A percentile compares a stretch with the other conserved stretches of the same genome.
Conservation (phyloP, 2,113 vertebrate genomes). For the Chionodraco myersi region DNA sequence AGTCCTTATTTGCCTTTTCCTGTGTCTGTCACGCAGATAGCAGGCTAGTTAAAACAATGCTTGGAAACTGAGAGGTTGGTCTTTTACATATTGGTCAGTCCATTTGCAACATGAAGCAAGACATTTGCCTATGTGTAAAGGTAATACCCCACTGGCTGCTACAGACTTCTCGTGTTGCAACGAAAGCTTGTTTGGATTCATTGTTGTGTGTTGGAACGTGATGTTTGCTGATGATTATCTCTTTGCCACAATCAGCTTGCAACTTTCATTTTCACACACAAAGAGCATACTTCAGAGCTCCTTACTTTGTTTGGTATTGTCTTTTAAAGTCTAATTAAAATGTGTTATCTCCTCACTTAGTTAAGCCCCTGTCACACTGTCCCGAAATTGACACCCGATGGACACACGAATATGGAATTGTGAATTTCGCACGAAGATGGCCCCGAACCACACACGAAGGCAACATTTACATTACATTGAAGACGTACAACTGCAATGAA, state of each 20-base stretch:
- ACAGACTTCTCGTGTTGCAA: neutral
- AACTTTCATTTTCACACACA: neutral
- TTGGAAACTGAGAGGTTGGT: conserved; percentile 23
- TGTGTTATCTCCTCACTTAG: neutral
- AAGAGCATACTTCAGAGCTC: neutral
- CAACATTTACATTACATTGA: no score
- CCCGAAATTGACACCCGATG: no score
- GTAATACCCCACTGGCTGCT: conserved; percentile 13
- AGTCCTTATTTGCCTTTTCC: conserved; percentile 58
- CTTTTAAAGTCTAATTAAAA: neutral
- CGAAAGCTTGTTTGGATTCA: conserved; percentile 20
- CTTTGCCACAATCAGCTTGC: neutral
- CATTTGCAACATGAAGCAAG: conserved; percentile 68
- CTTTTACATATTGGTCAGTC: conserved; percentile 69
- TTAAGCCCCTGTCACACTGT: no score
- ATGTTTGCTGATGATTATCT: conserved; percentile 31
- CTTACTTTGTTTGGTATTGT: neutral
- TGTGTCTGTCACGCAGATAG: conserved; percentile 40
- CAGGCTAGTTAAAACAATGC: conserved; percentile 40
- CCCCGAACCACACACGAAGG: no score
- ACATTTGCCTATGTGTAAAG: conserved; percentile 71
- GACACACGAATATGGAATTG: no score
- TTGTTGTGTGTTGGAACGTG: conserved; percentile 1
- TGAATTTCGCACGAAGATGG: no score
- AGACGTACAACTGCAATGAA: no score